phyloP scores from a whole-genome alignment of 2,797 vertebrate species.

The Halcyon badia region DNA sequence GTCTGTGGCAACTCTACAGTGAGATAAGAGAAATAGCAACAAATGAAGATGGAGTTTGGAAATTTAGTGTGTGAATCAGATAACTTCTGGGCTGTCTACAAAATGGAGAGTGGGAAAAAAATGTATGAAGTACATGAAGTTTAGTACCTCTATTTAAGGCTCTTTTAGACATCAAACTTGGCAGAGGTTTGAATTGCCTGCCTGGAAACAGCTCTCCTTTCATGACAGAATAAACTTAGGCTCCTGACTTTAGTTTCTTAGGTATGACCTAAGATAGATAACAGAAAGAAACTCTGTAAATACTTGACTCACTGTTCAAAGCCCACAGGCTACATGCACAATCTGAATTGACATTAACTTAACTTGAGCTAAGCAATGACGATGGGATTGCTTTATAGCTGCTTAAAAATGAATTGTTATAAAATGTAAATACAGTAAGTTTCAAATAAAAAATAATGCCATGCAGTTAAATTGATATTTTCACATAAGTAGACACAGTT shows the following conservation, averaged over 20 bases:
- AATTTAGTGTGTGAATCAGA: not conserved
- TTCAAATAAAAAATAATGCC: not conserved
- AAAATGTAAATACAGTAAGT: not conserved
- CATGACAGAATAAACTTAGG: not conserved
- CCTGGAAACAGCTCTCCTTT: not conserved
- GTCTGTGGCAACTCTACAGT: not conserved
- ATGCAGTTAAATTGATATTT: not conserved
- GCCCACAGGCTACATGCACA: not conserved
- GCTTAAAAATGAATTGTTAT: not conserved
- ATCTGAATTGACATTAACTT: not conserved
- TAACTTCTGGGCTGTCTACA: not conserved
- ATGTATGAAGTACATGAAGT: fast-evolving
- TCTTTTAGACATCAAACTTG: not conserved
- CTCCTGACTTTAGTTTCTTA: not conserved
- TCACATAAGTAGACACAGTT: not conserved
- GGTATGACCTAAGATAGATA: not conserved
- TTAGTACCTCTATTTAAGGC: not conserved
- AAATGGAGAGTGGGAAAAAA: not conserved
- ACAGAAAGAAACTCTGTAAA: not conserved
- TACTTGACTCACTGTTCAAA: not conserved
- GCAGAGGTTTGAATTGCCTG: not conserved
- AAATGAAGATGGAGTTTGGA: not conserved
- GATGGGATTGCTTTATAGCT: not conserved
- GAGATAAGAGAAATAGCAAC: not conserved
- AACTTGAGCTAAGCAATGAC: not conserved